Conservation (phyloP, 2,797 vertebrate genomes). For the Lepidocolaptes lacrymiger region DNA sequence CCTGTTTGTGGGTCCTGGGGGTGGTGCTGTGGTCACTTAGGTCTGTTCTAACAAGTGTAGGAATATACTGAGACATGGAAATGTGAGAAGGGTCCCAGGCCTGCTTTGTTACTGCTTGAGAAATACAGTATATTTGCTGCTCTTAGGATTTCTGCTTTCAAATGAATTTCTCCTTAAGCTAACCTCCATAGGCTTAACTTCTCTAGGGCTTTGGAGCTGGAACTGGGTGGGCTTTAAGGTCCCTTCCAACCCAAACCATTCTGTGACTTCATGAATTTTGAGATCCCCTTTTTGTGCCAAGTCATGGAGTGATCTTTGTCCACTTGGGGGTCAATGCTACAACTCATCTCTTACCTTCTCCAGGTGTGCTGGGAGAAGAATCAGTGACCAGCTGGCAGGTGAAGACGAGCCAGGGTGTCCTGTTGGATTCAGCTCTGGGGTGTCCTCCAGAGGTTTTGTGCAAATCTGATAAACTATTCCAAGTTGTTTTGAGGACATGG, state of each 20-base stretch:
- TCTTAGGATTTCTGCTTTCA: background rate
- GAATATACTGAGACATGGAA: background rate
- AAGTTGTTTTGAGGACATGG: background rate
- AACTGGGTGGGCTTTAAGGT: background rate
- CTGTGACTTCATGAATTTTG: background rate
- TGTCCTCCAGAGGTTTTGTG: background rate
- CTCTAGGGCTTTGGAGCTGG: background rate
- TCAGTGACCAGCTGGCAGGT: background rate
- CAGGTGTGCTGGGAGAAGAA: background rate
- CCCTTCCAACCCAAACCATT: background rate
- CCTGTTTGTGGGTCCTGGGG: accelerated
- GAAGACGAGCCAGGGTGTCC: background rate
- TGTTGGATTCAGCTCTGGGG: background rate
- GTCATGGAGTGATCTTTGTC: background rate
- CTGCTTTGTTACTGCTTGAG: background rate
- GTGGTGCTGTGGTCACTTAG: accelerated
- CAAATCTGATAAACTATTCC: background rate
- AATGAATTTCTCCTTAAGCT: background rate
- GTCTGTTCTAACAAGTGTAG: accelerated
- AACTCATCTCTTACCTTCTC: background rate
- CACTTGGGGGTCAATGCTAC: background rate
- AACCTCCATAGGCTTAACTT: accelerated
- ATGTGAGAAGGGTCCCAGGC: accelerated
- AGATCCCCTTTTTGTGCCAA: accelerated
- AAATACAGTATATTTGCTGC: background rate